Evolutionary conservation across 2,888 invertebrate species (phyloP), one percentile per base, ranked within the genome.

Genomic region (Syrphus vitripennis): DNA sequence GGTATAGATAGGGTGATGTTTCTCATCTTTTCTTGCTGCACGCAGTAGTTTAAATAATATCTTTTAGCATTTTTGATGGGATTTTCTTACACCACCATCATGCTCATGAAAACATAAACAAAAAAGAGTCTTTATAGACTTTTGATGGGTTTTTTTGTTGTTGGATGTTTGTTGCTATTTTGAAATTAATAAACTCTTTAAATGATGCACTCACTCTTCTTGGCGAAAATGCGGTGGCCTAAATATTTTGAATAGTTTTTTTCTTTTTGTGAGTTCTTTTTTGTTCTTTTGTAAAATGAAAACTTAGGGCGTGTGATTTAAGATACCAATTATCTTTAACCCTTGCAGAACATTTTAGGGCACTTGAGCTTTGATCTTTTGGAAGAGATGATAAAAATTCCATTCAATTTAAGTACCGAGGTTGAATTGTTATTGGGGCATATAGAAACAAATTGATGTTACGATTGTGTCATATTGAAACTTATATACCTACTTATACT

Each of bases 51-150:
- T 65, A 59, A 82, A 53, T 45, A 45, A 9, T 26, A 26, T 74
- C 42, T 78, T 78, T 78, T 67, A 78, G 21, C 65, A 69, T 83
- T 78, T 80, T 78, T 74, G 78, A 83, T 83, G 61, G 59, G 72
- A 78, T 78, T 78, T 72, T 67, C 37, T 31, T 50, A 31, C 55
- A 55, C 29, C 29, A 42, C 3, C n/a, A n/a, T n/a, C n/a, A 14
- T 29, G 16, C 16, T 55, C 4, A 29, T 16, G 5, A n/a, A 55
- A 29, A n/a, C 9, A 9, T n/a, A 29, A 55, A 29, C 5, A 1
- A 29, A 14, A 34, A 45, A 24, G 16, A 48, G 48, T 31, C 42
- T 77, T 29, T 67, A 50, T 72, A 72, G 55, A 61, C 34, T 24
- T 26, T 45, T 42, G 7, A 55, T 63, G 72, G 48, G 57, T 29